Conservation (phyloP, 2,797 vertebrate genomes). For the Cyclopterus lumpus region DNA sequence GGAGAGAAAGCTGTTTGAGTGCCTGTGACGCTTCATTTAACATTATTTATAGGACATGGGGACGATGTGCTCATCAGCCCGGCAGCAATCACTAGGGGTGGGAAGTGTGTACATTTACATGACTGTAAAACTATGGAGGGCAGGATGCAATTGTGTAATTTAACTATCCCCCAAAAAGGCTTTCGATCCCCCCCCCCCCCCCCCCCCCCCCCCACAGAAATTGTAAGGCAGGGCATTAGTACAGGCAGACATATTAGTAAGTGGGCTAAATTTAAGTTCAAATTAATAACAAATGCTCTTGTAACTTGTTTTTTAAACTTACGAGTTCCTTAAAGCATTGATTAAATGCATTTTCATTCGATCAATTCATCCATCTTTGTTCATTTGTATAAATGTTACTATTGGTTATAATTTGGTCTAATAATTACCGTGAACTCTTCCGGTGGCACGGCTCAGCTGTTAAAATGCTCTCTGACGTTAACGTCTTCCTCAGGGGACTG, state of each 20-base stretch:
- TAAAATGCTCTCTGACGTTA: neutral
- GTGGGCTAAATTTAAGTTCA: no score
- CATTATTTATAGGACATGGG: neutral
- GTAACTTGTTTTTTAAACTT: no score
- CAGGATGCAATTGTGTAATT: no score
- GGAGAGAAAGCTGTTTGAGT: neutral
- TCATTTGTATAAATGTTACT: neutral
- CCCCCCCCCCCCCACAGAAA: no score
- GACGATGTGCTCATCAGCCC: neutral
- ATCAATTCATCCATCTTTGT: neutral
- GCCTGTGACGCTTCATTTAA: neutral
- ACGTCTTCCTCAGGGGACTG: slow-evolving; percentile 48
- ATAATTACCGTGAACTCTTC: neutral
- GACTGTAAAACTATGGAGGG: no score
- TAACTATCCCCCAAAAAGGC: neutral
- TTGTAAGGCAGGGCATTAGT: no score
- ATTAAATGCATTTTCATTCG: neutral
- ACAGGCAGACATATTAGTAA: no score
- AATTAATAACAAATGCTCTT: no score
- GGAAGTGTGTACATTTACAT: no score
- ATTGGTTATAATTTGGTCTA: neutral
- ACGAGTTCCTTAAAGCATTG: neutral
- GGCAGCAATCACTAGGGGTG: neutral
- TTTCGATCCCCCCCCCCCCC: neutral
- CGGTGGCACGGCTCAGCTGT: neutral